These are phyloP conservation scores for Entosphenus tridentatus DNA, from an alignment of 2,113 vertebrate genomes.

Conservation along the genomic window DNA sequence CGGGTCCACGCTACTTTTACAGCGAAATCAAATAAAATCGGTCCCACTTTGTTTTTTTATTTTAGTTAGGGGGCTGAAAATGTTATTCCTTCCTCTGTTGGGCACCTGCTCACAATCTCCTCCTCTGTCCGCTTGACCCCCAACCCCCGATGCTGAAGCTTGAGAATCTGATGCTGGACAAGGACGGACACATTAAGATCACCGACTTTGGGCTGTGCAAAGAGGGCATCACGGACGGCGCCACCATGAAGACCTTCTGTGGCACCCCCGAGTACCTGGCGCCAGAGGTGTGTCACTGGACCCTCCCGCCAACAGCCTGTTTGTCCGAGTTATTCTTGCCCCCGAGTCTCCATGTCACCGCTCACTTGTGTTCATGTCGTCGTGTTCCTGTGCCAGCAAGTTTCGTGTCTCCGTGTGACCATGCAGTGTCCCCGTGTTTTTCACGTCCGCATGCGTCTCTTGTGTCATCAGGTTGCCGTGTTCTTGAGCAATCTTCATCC, in stretches of 20 bases:
- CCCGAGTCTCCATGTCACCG: background rate
- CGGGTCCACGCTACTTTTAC: too few relatives aligned
- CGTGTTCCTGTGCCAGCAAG: slow-evolving; percentile 13
- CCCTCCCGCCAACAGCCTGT: background rate
- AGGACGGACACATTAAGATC: slow-evolving; percentile 83
- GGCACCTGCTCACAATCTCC: too few relatives aligned
- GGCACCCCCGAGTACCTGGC: slow-evolving; percentile 77
- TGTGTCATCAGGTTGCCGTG: too few relatives aligned
- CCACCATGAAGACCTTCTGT: slow-evolving; percentile 85
- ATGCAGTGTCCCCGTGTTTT: too few relatives aligned
- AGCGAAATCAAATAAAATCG: too few relatives aligned
- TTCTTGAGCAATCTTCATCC: too few relatives aligned
- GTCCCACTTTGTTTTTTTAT: too few relatives aligned
- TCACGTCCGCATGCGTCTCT: too few relatives aligned
- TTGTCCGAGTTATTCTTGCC: background rate
- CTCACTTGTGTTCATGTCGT: background rate
- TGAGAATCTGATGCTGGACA: slow-evolving; percentile 88
- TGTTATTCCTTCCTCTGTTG: too few relatives aligned
- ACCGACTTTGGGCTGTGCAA: slow-evolving; percentile 82
- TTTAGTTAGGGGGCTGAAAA: too few relatives aligned
- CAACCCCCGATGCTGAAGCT: slow-evolving; percentile 23
- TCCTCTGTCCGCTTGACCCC: too few relatives aligned
- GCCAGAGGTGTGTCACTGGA: slow-evolving; percentile 35
- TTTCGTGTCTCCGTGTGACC: too few relatives aligned
- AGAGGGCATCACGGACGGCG: slow-evolving; percentile 62